Conservation (phyloP, 1,140 invertebrate species). For the Heliconius melpomene region DNA sequence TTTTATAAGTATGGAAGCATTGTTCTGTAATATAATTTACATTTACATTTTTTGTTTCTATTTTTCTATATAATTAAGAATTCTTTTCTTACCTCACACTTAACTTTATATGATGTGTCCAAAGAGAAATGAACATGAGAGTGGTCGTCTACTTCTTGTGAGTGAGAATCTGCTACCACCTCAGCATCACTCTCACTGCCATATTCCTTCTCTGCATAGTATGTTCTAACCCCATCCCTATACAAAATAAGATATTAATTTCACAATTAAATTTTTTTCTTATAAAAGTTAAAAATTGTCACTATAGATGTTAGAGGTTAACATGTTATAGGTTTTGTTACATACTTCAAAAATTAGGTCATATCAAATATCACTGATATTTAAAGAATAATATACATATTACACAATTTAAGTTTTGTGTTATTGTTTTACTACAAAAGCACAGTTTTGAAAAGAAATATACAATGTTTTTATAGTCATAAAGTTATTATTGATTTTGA, state of each 20-base stretch:
- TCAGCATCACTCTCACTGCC: constrained; percentile 75
- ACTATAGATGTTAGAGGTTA: not conserved
- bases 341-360: not conserved
- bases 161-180: constrained; percentile 56
- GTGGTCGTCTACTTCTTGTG: constrained; percentile 66
- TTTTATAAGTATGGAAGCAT: too few species aligned
- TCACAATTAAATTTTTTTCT: not conserved
- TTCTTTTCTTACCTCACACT: constrained; percentile 68
- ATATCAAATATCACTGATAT: not conserved
- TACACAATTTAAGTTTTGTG: not conserved
- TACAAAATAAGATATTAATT: constrained; percentile 13
- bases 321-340: not conserved
- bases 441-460: not conserved
- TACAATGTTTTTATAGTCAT: not conserved
- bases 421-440: not conserved
- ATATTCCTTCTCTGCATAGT: constrained; percentile 71
- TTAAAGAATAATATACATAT: not conserved
- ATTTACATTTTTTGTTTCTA: too few species aligned
- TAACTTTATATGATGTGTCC: constrained; percentile 74
- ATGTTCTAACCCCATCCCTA: constrained; percentile 72
- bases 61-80: too few species aligned
- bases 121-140: constrained; percentile 79
- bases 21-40: too few species aligned
- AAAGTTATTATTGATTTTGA: not conserved
- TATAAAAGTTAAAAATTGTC: not conserved